Conservation (phyloP, 2,113 vertebrate genomes). For the Elaphurus davidianus region DNA sequence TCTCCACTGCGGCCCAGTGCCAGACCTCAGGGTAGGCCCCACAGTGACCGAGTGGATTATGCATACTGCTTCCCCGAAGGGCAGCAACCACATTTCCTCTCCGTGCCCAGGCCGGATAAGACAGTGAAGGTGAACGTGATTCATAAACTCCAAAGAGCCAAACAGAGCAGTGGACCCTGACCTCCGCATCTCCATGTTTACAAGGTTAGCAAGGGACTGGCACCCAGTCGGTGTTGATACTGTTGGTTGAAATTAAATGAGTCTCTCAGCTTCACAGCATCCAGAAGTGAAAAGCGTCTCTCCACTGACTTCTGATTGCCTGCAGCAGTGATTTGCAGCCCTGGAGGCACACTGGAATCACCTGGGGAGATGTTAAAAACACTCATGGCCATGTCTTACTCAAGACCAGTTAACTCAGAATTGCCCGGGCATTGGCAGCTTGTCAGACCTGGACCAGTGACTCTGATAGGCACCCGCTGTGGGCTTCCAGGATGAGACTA, state of each 20-base stretch:
- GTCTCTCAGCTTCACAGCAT: background rate
- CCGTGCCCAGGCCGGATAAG: background rate
- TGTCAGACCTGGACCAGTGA: background rate
- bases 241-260: constrained; percentile 5
- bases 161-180: constrained; percentile 11
- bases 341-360: background rate
- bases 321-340: background rate
- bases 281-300: background rate
- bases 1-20: background rate
- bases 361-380: background rate
- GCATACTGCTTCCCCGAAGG: background rate
- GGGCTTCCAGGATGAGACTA: background rate
- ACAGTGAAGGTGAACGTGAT: constrained; percentile 48
- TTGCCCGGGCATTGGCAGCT: background rate
- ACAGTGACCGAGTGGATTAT: constrained; percentile 16
- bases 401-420: background rate
- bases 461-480: background rate
- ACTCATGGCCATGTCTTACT: background rate
- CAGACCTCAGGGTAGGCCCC: constrained; percentile 32
- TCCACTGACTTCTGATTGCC: background rate
- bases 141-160: background rate
- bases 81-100: background rate
- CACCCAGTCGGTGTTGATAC: background rate
- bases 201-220: background rate
- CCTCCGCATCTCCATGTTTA: constrained; percentile 8